Conservation (phyloP, 30 jellyfish, hydroid and myxozoan species). For the Cassiopea xamachana region DNA sequence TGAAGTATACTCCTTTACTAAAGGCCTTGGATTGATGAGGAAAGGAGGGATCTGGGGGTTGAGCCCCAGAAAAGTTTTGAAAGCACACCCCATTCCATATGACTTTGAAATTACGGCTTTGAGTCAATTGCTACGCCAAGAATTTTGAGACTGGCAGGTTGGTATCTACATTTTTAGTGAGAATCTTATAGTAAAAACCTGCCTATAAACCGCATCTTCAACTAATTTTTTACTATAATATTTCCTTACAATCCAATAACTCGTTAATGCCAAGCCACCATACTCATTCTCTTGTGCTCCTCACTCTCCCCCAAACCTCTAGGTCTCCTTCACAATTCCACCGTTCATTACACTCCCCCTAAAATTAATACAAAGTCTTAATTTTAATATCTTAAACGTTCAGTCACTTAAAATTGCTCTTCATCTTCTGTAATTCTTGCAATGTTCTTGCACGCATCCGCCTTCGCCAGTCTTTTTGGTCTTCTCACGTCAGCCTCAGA, state of each 20-base stretch:
- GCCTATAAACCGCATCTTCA: not conserved
- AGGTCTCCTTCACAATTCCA: slow-evolving; percentile 6
- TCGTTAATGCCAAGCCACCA: not conserved
- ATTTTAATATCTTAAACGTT: slow-evolving; percentile 17
- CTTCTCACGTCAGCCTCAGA: slow-evolving; percentile 40
- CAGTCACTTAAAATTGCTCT: slow-evolving; percentile 17
- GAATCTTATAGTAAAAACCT: not conserved
- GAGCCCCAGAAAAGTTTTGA: too few relatives aligned
- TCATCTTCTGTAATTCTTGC: slow-evolving; percentile 28
- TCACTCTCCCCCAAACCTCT: not conserved
- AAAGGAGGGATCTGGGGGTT: too few relatives aligned
- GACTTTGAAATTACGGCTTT: too few relatives aligned
- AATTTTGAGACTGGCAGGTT: too few relatives aligned
- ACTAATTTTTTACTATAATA: not conserved
- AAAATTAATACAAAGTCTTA: slow-evolving; percentile 35
- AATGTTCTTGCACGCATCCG: slow-evolving; percentile 20
- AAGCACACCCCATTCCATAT: too few relatives aligned
- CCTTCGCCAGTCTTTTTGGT: slow-evolving; percentile 38
- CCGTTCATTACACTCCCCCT: slow-evolving; percentile 29
- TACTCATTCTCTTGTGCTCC: not conserved
- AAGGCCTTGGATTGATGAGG: too few relatives aligned
- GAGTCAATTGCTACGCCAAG: too few relatives aligned
- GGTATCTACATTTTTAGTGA: too few relatives aligned
- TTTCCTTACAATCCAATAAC: too few relatives aligned
- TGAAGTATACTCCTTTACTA: too few relatives aligned